Evolutionary conservation across 2,888 invertebrate genomes (phyloP).

Genomic region (Megalurothrips usitatus): DNA sequence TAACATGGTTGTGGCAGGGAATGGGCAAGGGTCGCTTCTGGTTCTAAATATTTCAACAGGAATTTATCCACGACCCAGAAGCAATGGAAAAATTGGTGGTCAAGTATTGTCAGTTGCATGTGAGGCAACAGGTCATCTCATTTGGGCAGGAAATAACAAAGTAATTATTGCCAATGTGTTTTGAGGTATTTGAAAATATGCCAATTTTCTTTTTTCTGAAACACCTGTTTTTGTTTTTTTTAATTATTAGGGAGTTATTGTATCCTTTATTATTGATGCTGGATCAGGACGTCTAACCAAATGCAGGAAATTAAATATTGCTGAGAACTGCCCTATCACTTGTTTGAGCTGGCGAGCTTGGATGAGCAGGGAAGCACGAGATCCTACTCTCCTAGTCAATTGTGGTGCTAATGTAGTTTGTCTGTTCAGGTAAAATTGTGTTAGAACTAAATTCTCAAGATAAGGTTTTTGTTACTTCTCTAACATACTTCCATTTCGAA

Average conservation of each 20-base stretch:
- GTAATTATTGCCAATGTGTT: constrained; percentile 32
- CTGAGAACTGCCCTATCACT: constrained; percentile 62
- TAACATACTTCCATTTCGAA: constrained; percentile 29
- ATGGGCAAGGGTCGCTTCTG: constrained; percentile 66
- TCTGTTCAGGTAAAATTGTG: constrained; percentile 53
- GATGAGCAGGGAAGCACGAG: constrained; percentile 69
- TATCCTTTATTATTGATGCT: constrained; percentile 65
- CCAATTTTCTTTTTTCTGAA: not conserved
- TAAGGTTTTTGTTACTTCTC: constrained; percentile 14
- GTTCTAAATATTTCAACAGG: constrained; percentile 82
- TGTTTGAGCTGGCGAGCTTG: constrained; percentile 75
- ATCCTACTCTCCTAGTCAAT: constrained; percentile 72
- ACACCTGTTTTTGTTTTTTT: not conserved
- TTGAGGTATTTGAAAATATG: no score
- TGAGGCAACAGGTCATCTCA: constrained; percentile 69
- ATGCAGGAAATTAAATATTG: constrained; percentile 56
- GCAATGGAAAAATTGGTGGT: constrained; percentile 51
- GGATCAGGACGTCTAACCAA: constrained; percentile 63
- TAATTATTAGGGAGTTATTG: constrained; percentile 56
- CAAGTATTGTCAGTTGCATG: constrained; percentile 63
- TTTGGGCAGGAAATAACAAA: constrained; percentile 59
- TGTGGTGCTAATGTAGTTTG: constrained; percentile 69
- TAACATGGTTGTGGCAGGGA: constrained; percentile 76
- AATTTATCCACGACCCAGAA: constrained; percentile 62
- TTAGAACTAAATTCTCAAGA: constrained; percentile 29